A percentile compares a stretch with the other conserved stretches of the same genome.
These are phyloP conservation scores for Helarctos malayanus DNA, from an alignment of 2,797 vertebrate genomes.

Conservation along the genomic window DNA sequence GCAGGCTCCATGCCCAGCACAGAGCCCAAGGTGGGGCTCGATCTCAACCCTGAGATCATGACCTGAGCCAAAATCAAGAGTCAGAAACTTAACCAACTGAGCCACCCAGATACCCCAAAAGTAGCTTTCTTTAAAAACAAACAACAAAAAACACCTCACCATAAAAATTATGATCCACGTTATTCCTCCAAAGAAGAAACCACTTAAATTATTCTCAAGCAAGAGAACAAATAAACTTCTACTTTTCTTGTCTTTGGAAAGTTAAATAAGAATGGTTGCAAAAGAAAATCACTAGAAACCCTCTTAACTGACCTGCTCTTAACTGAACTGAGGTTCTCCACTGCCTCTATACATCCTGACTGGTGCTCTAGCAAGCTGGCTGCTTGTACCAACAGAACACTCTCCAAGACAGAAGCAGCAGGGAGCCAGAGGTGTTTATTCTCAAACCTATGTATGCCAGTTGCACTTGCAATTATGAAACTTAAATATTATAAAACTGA, in stretches of 20 bases:
- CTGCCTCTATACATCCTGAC: neutral
- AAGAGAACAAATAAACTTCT: slow-evolving; percentile 7
- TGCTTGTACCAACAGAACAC: neutral
- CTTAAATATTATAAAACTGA: neutral
- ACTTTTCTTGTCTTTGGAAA: neutral
- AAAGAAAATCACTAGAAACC: slow-evolving; percentile 13
- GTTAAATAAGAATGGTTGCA: neutral
- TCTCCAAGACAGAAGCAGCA: neutral
- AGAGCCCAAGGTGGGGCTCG: neutral
- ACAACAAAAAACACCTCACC: neutral
- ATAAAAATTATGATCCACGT: neutral
- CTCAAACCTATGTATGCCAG: neutral
- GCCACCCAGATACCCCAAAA: neutral
- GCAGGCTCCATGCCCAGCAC: neutral
- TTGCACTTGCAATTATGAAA: neutral
- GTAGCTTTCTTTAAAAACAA: neutral
- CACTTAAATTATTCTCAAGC: slow-evolving; percentile 41
- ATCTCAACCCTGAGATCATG: neutral
- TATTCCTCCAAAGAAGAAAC: neutral
- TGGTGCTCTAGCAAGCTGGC: neutral
- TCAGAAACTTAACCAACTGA: neutral
- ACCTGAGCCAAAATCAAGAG: neutral
- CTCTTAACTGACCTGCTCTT: neutral
- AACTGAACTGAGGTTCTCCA: neutral
- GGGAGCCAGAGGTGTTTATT: neutral